These are phyloP conservation scores for Parelbella ahira DNA, from an alignment of 2,888 invertebrate genomes.

Conservation along the genomic window DNA sequence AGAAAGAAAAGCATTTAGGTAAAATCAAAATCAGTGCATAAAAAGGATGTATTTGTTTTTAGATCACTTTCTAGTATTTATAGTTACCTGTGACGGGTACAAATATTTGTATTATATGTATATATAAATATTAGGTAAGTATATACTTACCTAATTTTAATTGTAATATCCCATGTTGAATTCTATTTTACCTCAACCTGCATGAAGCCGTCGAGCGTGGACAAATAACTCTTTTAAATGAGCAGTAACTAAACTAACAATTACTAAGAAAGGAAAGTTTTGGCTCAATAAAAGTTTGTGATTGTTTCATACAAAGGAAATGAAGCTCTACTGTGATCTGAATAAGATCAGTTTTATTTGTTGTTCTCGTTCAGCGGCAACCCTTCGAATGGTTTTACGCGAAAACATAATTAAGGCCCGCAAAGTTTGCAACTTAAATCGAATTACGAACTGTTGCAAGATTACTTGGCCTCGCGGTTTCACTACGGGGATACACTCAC, in stretches of 20 bases:
- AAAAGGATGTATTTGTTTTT: too few species aligned
- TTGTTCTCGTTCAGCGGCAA: conserved; percentile 9
- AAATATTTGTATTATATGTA: too few species aligned
- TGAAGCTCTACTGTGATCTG: conserved; percentile 24
- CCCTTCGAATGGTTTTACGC: conserved; percentile 38
- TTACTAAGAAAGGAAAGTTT: conserved; percentile 14
- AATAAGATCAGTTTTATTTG: conserved; percentile 6
- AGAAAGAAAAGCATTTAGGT: too few species aligned
- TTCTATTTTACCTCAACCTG: too few species aligned
- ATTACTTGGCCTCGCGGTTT: conserved; percentile 25
- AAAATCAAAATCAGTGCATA: too few species aligned
- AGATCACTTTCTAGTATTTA: too few species aligned
- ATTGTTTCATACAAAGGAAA: conserved; percentile 1
- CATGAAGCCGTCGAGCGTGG: not conserved
- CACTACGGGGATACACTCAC: conserved; percentile 11
- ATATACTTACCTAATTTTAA: too few species aligned
- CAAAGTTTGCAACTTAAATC: conserved; percentile 55
- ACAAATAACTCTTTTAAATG: conserved; percentile 1
- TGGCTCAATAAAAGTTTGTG: conserved; percentile 6
- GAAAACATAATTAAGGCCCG: conserved; percentile 35
- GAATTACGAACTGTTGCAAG: conserved; percentile 47
- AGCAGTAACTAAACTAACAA: not conserved
- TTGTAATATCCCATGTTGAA: too few species aligned
- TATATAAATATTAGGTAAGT: too few species aligned
- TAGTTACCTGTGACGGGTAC: too few species aligned